A percentile compares a stretch with the other conserved stretches of the same genome.
These are phyloP conservation scores for Aldrovandia affinis DNA, from an alignment of 2,797 vertebrate species.

Conservation along the genomic window DNA sequence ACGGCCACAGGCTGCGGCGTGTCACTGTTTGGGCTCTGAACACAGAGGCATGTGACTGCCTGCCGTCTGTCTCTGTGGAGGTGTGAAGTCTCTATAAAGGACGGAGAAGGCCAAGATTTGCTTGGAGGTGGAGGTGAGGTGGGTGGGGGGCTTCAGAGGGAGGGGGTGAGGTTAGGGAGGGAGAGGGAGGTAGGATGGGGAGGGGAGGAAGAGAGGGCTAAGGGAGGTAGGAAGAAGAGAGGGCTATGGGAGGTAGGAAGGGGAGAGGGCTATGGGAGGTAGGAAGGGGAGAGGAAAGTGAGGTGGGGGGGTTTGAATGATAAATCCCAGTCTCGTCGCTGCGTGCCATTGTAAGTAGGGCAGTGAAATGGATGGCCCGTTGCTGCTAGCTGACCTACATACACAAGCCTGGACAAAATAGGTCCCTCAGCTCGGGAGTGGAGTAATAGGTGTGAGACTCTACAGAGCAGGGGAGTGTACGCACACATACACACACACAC, in stretches of 20 bases:
- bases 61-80: not conserved
- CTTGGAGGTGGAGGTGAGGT: too few relatives aligned
- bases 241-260: not conserved
- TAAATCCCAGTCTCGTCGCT: slow-evolving; percentile 54
- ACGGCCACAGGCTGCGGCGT: not conserved
- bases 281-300: slow-evolving; percentile 4
- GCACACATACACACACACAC: slow-evolving; percentile 30
- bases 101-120: not conserved
- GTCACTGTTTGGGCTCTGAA: too few relatives aligned
- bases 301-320: slow-evolving; percentile 35
- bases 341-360: slow-evolving; percentile 63
- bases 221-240: not conserved
- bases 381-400: slow-evolving; percentile 68
- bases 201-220: not conserved
- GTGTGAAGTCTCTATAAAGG: slow-evolving; percentile 34
- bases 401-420: slow-evolving; percentile 58
- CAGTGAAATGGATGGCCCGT: slow-evolving; percentile 66
- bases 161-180: not conserved
- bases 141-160: too few relatives aligned
- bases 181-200: slow-evolving; percentile 11
- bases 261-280: not conserved
- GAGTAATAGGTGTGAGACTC: slow-evolving; percentile 52
- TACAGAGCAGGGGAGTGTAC: slow-evolving; percentile 45
- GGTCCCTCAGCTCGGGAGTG: slow-evolving; percentile 49
- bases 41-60: too few relatives aligned